Percentiles rank a stretch among this genome's conserved stretches.
phyloP scores from a whole-genome alignment of 2,113 vertebrate genomes.

The Sinosuthora webbiana region DNA sequence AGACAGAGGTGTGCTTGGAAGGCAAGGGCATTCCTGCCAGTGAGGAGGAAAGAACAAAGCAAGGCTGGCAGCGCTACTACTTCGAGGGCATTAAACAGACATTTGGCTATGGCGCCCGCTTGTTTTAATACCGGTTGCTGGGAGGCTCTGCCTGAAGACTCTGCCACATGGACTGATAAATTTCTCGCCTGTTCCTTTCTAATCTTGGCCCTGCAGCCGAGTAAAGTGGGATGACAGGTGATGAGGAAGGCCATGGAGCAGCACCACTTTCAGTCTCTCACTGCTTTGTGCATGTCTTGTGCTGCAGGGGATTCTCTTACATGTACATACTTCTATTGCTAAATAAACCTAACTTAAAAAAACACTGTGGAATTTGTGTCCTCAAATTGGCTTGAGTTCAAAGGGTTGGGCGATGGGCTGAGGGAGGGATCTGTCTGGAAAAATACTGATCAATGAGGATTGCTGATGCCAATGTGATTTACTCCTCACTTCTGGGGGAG shows the following conservation, averaged over 20 bases:
- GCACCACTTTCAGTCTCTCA: constrained; percentile 61
- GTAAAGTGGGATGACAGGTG: constrained; percentile 71
- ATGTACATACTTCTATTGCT: constrained; percentile 81
- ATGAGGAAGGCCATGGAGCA: constrained; percentile 65
- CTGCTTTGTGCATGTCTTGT: constrained; percentile 79
- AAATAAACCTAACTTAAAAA: constrained; percentile 84
- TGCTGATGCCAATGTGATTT: constrained; percentile 21
- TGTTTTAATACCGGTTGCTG: constrained; percentile 76
- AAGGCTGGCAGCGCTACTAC: constrained; percentile 93
- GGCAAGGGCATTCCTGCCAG: constrained; percentile 82
- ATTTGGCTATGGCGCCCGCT: constrained; percentile 88
- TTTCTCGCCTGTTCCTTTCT: constrained; percentile 63
- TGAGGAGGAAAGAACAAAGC: constrained; percentile 86
- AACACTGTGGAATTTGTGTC: neutral
- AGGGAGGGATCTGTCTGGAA: neutral
- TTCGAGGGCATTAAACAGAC: constrained; percentile 94
- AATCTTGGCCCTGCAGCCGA: constrained; percentile 53
- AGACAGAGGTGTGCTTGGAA: constrained; percentile 85
- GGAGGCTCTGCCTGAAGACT: constrained; percentile 39
- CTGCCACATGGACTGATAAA: constrained; percentile 66
- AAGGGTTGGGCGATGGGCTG: neutral
- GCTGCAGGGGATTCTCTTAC: constrained; percentile 79
- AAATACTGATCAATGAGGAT: neutral
- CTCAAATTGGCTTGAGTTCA: neutral
- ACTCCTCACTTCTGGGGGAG: neutral